Evolutionary conservation across 1,140 invertebrate genomes (phyloP), one percentile per base, ranked within the genome.

Genomic region (Papilio helenus): DNA sequence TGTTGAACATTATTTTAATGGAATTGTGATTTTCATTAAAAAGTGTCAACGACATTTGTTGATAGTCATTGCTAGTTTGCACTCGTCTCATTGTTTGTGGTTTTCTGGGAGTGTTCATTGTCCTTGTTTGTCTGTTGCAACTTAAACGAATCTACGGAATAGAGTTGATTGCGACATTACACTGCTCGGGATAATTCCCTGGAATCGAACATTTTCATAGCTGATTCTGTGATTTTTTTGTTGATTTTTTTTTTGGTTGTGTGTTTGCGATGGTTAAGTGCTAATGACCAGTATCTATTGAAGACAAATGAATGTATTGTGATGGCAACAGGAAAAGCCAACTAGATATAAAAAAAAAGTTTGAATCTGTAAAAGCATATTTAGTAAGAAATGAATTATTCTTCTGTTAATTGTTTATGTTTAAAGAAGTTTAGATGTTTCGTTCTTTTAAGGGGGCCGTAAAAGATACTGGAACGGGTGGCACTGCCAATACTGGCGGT

Each of bases 401-500:
- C 34, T 34, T 34, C 34, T 34, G 34, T 34, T 34, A 0, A 34
- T 34, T 55, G 20, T 55, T 46, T 16, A 5, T 55, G 16, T 3
- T 20, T 42, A 9, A 8, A 4, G 34, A 74, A 16, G 20, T 74
- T 74, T 20, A n/a, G 3, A 81, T 16, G 20, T 39, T 29, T 74
- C 26, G 18, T 26, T 26, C 12, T 58, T 61, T 90, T 10, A 84
- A 92, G 91, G 89, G 92, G 73, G 87, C 88, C 39, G 89, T 89
- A n/a, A 94, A 93, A 76, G 93, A 94, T 76, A 86, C 90, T 12
- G 93, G 93, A 72, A 95, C 96, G 79, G 94, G 95, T 86, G 95
- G 96, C 88, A 96, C 96, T 89, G 95, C 96, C 92, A 92, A 91
- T 80, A 89, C 91, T 9, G 92, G 90, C 29, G 87, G 91, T 76